phyloP scores from a whole-genome alignment of 2,888 invertebrate genomes.

The Zaprionus obscuricornis region DNA sequence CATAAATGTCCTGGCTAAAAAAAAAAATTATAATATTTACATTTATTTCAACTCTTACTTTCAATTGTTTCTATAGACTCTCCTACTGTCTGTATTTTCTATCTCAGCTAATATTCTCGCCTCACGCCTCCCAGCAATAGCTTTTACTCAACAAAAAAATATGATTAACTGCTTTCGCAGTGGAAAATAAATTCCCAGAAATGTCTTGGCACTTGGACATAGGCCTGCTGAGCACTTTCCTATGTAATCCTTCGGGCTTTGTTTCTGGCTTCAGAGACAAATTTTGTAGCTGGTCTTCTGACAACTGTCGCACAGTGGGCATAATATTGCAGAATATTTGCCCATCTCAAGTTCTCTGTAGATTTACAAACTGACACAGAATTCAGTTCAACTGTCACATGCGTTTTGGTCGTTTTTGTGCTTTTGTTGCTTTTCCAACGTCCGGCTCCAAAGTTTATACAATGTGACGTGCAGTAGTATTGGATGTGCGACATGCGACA shows the following conservation, averaged over 20 bases:
- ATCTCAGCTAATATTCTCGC: not conserved
- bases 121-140: not conserved
- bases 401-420: conserved; percentile 39
- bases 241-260: conserved; percentile 70
- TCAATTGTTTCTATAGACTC: too few relatives aligned
- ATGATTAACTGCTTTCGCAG: conserved; percentile 59
- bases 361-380: not conserved
- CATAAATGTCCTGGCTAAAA: too few relatives aligned
- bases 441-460: conserved; percentile 62
- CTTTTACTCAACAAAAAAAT: conserved; percentile 3
- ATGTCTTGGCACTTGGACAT: conserved; percentile 46
- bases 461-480: conserved; percentile 35
- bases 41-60: too few relatives aligned
- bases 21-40: too few relatives aligned
- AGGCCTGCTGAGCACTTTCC: conserved; percentile 66
- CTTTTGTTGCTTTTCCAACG: conserved; percentile 7
- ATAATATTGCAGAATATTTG: not conserved
- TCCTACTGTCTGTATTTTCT: not conserved
- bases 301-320: conserved; percentile 60
- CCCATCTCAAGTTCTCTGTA: not conserved
- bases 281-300: conserved; percentile 47
- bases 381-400: conserved; percentile 67
- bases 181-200: conserved; percentile 36
- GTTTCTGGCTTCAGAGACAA: conserved; percentile 48
- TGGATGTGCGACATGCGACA: conserved; percentile 49